phyloP scores from a whole-genome alignment of 2,888 invertebrate species.

The Phortica okadai region DNA sequence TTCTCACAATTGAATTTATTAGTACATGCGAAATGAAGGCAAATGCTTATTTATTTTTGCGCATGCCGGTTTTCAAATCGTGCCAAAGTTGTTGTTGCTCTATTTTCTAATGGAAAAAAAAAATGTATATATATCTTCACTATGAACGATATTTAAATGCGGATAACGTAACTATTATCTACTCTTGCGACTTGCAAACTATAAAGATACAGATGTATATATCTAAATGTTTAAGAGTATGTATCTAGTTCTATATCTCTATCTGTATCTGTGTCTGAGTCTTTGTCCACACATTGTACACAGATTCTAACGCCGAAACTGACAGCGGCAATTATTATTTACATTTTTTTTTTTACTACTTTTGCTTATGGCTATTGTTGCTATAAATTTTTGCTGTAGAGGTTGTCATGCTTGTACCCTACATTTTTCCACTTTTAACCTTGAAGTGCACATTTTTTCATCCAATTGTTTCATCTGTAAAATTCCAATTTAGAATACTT shows the following conservation, averaged over 20 bases:
- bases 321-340: conserved; percentile 21
- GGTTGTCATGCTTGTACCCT: not conserved
- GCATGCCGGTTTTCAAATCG: not conserved
- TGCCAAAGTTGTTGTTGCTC: not conserved
- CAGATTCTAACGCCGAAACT: conserved; percentile 24
- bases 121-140: not conserved
- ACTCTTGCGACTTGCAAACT: conserved; percentile 14
- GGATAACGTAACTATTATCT: conserved; percentile 18
- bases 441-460: not conserved
- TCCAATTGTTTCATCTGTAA: too few relatives aligned
- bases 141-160: not conserved
- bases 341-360: not conserved
- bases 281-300: not conserved
- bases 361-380: conserved; percentile 2
- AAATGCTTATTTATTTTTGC: not conserved
- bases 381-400: not conserved
- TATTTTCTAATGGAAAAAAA: not conserved
- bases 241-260: not conserved
- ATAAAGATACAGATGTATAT: conserved; percentile 5
- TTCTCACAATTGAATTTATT: not conserved
- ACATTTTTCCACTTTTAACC: not conserved
- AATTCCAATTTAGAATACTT: too few relatives aligned
- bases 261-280: conserved; percentile 14
- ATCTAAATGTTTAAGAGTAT: not conserved
- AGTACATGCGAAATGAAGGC: not conserved